Base-by-base conservation (phyloP, 92 coral and sea anemone species). In the Umimayanthus kanabou region DNA sequence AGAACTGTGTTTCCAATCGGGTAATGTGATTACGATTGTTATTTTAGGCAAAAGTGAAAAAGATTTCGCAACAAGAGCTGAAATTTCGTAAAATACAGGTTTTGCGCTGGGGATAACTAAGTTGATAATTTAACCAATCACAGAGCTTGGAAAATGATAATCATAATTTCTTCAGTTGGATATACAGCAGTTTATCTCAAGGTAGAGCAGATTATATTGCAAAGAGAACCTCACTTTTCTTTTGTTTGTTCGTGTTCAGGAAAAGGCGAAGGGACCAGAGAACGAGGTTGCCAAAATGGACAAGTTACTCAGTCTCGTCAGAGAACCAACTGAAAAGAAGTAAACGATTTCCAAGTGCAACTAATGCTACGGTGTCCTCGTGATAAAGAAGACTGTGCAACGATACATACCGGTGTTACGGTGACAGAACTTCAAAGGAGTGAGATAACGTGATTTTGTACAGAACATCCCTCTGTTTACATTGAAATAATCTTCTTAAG, bases 261-360 rank as follows among this genome's bases (percentile, higher is more conserved):
- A 97, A 86, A 97, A 97, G 88, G 99, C 99, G 5, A 97, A 97
- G 53, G 99, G 99, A 11, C 95, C 98, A 9, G 99, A 97, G 89
- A 97, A 97, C 80, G 99, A 97, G 77, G 91, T 95, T 58, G 97
- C 98, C 58, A 97, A 97, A 84, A 95, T 97, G 99, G 99, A 95
- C 88, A 97, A 95, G 77, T 87, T 97, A 28, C 85, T 97, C 23
- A 97, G 99, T 47, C 92, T 97, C 26, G 99, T 97, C 65, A 90
- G 99, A 74, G 99, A 97, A 88, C 99, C 99, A 53, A 84, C 94
- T 14, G 97, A 96, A 7, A 97, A 94, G 77, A 91, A 92, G 37
- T 92, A 79, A 92, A 57, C 39, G 55, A 28, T 61, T 61, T 55
- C 57, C 26, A 61, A 23, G 26, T 61, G 26, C 5, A 3, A 53